Base-by-base conservation (phyloP, 2,797 vertebrate genomes). In the Eulemur coronatus region DNA sequence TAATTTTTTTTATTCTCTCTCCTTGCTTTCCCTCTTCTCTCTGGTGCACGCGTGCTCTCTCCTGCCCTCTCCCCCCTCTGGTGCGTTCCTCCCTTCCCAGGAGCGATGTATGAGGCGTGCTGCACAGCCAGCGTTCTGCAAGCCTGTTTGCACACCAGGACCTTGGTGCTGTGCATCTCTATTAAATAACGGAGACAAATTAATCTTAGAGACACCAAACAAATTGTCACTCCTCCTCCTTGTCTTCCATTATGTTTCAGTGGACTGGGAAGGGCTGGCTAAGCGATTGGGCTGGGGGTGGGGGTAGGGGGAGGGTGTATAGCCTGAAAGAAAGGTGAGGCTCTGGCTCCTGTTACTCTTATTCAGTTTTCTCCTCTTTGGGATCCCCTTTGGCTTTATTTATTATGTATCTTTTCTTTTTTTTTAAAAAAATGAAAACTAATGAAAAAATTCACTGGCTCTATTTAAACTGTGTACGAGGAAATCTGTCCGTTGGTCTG, bases 171-270 rank as follows among this genome's bases (percentile, higher is more conserved):
- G 98, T 99, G 99, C 98, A 98, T 99, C 99, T 99, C 99, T 99
- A 99, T 99, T 99, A 99, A 99, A 98, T 98, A 98, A 98, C 98
- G 98, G 98, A 98, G 98, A 99, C 98, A 98, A 98, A 99, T 99
- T 99, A 98, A 99, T 99, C 99, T 99, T 99, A 98, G 98, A 99
- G 98, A 98, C 99, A 98, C 98, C 98, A 99, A 99, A 99, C 98
- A 99, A 99, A 99, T 99, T 99, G 99, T 99, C 98, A 98, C 98
- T 98, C 98, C 98, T 98, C 95, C 97, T 98, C 98, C 90, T 96
- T 88, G 97, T 97, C 96, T 97, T 98, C 96, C 93, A 97, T 98
- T 98, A 96, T 91, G 89, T 99, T 98, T 97, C 98, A 98, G 98
- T 97, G 97, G 98, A 98, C 97, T 98, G 96, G 97, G 98, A 98